Evolutionary conservation across 1,140 invertebrate species (phyloP), one percentile per base, ranked within the genome.

Genomic region (Chrysopa pallens): DNA sequence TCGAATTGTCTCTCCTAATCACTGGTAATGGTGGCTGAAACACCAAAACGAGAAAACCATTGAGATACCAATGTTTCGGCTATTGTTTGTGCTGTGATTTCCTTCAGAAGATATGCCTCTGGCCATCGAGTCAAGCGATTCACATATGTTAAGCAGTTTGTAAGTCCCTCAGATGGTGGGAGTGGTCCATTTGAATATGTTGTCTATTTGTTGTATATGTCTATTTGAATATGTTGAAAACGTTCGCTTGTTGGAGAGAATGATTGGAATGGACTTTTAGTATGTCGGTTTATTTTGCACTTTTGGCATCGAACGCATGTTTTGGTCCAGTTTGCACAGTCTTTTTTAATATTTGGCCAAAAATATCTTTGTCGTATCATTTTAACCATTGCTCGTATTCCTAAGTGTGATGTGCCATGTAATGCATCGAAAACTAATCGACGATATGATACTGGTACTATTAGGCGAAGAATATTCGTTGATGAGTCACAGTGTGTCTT

Each of bases 121-220:
- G 54, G 56, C 57, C 61, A 70, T 12, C 58, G 39, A 7, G 60
- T 58, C 42, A 50, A 63, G 9, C 55, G 36, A 42, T 64, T 54
- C 11, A 62, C 52, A 1, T 41, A 42, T 0, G 58, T 63, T 2
- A 67, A 46, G 12, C 47, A 47, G 41, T 61, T 63, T 8, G 12
- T 33, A 33, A 23, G 49, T 6, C 47, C 55, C 29, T 31, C 39
- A 27, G 13, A 39, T 46, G 23, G 3, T 15, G 57, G 53, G 14
- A 66, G 46, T 1, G 59, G 64, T 11, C 58, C 57, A 6, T n/a
- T n/a, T n/a, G n/a, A n/a, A n/a, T n/a, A n/a, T n/a, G n/a, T n/a
- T n/a, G n/a, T n/a, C n/a, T n/a, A n/a, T n/a, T n/a, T n/a, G n/a
- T n/a, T n/a, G 64, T 51, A 4, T n/a, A 66, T 48, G 48, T 63